Conservation (phyloP, 2,113 vertebrate species). For the Euleptes europaea region DNA sequence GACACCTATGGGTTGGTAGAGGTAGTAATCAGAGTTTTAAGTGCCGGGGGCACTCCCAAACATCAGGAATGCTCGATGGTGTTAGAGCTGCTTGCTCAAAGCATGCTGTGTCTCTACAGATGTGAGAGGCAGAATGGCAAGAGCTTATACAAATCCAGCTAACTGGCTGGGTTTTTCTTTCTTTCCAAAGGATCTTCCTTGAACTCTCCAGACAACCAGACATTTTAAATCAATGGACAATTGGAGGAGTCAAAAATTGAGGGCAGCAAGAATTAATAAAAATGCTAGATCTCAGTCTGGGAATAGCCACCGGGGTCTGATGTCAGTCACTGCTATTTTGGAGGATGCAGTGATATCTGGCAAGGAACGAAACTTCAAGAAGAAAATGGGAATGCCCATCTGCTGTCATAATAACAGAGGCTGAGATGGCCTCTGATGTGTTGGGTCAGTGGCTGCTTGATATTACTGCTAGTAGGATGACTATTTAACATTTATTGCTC, state of each 20-base stretch:
- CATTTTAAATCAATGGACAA: conserved; percentile 64
- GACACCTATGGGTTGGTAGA: conserved; percentile 6
- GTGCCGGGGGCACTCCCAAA: neutral
- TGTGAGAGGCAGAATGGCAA: conserved; percentile 20
- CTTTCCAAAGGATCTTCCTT: conserved; percentile 47
- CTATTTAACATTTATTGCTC: conserved; percentile 32
- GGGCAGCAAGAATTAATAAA: conserved; percentile 57
- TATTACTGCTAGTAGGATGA: conserved; percentile 15
- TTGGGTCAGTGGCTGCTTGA: conserved; percentile 31
- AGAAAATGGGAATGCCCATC: conserved; percentile 12
- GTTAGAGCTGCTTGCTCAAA: neutral
- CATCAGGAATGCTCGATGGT: neutral
- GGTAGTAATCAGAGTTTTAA: conserved; percentile 16
- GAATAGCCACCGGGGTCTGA: conserved; percentile 23
- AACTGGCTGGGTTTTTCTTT: conserved; percentile 41
- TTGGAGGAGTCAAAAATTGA: conserved; percentile 50
- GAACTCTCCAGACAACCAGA: conserved; percentile 27
- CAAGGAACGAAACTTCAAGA: neutral
- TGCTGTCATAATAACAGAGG: conserved; percentile 19
- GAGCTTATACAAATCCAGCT: conserved; percentile 30
- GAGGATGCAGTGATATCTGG: neutral
- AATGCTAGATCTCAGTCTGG: conserved; percentile 43
- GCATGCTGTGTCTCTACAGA: neutral
- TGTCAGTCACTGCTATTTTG: neutral
- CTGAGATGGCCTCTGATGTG: neutral